phyloP scores from a whole-genome alignment of 2,113 vertebrate genomes.

The Procavia capensis region DNA sequence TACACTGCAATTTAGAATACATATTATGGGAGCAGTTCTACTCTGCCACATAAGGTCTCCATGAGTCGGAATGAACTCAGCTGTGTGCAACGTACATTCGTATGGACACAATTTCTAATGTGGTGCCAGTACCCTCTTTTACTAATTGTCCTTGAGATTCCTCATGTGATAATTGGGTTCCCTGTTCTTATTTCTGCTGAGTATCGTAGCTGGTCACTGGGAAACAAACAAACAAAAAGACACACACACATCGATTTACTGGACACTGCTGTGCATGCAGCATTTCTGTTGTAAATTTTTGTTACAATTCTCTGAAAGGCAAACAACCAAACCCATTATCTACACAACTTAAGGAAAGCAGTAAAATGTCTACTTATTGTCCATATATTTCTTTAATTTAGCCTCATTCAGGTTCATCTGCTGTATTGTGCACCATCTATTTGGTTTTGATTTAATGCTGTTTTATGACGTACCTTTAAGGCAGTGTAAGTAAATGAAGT shows the following conservation, averaged over 20 bases:
- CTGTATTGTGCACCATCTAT: not conserved
- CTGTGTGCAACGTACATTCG: fast-evolving
- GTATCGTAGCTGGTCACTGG: not conserved
- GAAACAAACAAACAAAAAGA: too few species aligned
- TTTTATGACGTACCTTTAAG: constrained; percentile 45
- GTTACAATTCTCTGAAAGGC: not conserved
- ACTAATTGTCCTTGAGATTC: constrained; percentile 34
- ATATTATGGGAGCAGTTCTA: not conserved
- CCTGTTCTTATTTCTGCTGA: not conserved
- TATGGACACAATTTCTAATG: not conserved
- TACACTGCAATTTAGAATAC: not conserved
- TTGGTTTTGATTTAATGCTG: constrained; percentile 58
- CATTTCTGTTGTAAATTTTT: constrained; percentile 48
- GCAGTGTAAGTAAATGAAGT: constrained; percentile 58
- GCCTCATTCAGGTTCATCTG: not conserved
- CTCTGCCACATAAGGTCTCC: not conserved
- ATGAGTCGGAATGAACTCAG: not conserved
- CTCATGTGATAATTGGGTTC: not conserved
- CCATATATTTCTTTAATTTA: constrained; percentile 38
- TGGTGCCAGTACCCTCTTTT: not conserved
- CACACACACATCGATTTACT: too few species aligned
- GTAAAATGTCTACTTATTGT: constrained; percentile 10
- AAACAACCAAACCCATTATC: constrained; percentile 38
- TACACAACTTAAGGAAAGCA: constrained; percentile 7
- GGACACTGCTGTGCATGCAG: not conserved